Evolutionary conservation across 2,888 invertebrate genomes (phyloP), one percentile per base, ranked within the genome.

Genomic region (Ophion obscuratus): DNA sequence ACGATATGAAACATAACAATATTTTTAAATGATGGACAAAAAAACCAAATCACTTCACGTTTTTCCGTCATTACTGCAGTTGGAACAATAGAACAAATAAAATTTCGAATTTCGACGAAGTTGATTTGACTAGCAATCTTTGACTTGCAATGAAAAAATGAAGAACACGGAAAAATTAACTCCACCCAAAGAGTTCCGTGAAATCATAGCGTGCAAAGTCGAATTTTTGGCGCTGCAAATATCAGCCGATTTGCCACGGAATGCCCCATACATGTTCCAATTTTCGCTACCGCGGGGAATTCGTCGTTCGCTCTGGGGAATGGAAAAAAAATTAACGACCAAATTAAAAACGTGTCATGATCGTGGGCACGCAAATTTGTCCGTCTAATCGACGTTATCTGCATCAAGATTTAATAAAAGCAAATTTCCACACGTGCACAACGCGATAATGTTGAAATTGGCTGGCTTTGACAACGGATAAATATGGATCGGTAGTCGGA

Each of bases 331-430:
- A 73, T 61, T 11, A 75, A 66, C 70, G 57, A 75, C 4, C 71
- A 59, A 66, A 71, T 24, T 10, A 62, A 84, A 81, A 81, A 81
- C 53, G 44, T 67, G 70, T 53, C 76, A 61, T 61, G 59, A 59
- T 76, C 66, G 59, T 53, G 14, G 44, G 36, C 57, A 59, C 24
- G 31, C 17, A 17, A 77, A 81, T 81, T 73, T 47, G n/a, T 47
- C 20, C n/a, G 14, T 66, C 57, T 59, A 44, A 67, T 74, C 27
- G 24, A 70, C 40, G 36, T 47, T 47, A 10, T 24, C 17, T 59
- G 31, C 36, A 36, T 17, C n/a, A 53, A 61, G 62, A 74, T 59
- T 59, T 68, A 66, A 77, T 77, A 4, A 24, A 31, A 31, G 17
- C 14, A n/a, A 17, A 53, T 68, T 36, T 75, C 57, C 40, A 36